Evolutionary conservation across 2,888 invertebrate species (phyloP).

Genomic region (Portevinia maculata): DNA sequence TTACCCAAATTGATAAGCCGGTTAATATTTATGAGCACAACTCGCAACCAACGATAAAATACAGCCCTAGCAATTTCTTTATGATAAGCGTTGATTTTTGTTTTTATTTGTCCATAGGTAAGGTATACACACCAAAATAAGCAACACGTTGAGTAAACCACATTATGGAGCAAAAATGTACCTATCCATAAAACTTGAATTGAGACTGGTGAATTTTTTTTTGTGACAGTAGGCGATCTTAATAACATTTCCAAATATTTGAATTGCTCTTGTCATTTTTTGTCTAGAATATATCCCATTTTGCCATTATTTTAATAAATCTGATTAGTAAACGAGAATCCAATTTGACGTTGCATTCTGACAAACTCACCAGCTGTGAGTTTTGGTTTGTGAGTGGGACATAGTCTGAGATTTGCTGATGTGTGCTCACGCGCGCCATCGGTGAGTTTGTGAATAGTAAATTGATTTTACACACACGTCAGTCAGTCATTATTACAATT

Average conservation of each 20-base stretch:
- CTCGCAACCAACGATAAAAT: conserved; percentile 36
- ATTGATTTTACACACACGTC: conserved; percentile 58
- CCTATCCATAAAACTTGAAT: neutral
- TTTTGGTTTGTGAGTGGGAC: neutral
- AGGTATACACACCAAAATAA: conserved; percentile 36
- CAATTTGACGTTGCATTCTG: conserved; percentile 63
- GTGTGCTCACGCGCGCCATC: conserved; percentile 25
- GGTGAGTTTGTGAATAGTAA: conserved; percentile 31
- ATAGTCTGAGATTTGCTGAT: conserved; percentile 20
- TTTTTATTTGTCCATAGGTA: neutral
- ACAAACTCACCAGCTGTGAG: conserved; percentile 46
- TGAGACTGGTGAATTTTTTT: neutral
- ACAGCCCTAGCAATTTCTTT: conserved; percentile 49
- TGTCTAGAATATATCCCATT: conserved; percentile 17
- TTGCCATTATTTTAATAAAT: conserved; percentile 55
- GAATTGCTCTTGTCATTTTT: conserved; percentile 35
- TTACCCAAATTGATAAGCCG: conserved; percentile 65
- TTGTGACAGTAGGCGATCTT: conserved; percentile 51
- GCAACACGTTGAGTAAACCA: conserved; percentile 21
- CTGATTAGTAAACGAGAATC: conserved; percentile 53
- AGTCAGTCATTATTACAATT: conserved; percentile 57
- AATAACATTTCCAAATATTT: conserved; percentile 52
- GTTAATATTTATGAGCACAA: conserved; percentile 49
- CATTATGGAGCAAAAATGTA: conserved; percentile 17
- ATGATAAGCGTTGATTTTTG: conserved; percentile 34